A percentile compares a stretch with the other conserved stretches of the same genome.
Evolutionary conservation across 2,797 vertebrate species (phyloP).

Genomic region (Xiphorhynchus erythropygius): DNA sequence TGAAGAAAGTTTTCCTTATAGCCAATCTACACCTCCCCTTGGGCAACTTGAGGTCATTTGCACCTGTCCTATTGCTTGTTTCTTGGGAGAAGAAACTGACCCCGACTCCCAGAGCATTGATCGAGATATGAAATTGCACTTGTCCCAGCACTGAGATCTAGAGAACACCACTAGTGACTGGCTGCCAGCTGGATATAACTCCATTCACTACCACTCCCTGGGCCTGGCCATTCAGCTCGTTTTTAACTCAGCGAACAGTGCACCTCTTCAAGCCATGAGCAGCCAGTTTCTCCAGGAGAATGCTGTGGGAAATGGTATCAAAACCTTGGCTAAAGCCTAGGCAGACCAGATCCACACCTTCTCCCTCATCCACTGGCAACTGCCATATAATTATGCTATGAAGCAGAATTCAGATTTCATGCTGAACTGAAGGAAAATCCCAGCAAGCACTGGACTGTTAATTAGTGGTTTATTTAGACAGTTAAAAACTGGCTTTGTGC

Average conservation of each 20-base stretch:
- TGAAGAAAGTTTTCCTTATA: not conserved
- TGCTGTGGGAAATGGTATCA: not conserved
- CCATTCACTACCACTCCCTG: not conserved
- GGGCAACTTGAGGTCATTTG: not conserved
- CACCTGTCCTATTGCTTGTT: not conserved
- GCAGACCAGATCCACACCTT: not conserved
- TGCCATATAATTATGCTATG: not conserved
- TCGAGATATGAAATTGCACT: not conserved
- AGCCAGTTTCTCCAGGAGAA: not conserved
- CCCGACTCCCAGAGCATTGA: not conserved
- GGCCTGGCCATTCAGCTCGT: not conserved
- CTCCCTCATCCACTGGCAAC: not conserved
- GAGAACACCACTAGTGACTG: not conserved
- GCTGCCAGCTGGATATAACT: not conserved
- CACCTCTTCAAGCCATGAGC: not conserved
- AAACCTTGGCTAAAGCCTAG: not conserved
- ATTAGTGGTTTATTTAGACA: not conserved
- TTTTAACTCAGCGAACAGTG: not conserved
- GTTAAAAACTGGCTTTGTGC: not conserved
- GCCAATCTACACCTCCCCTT: accelerated
- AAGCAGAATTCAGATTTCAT: not conserved
- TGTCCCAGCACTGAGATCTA: not conserved
- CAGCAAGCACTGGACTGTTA: not conserved
- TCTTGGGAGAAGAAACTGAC: not conserved
- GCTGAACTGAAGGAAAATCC: not conserved